These are phyloP conservation scores for Caenorhabditis imperialis DNA, from an alignment of 2,888 invertebrate genomes.

Conservation along the genomic window DNA sequence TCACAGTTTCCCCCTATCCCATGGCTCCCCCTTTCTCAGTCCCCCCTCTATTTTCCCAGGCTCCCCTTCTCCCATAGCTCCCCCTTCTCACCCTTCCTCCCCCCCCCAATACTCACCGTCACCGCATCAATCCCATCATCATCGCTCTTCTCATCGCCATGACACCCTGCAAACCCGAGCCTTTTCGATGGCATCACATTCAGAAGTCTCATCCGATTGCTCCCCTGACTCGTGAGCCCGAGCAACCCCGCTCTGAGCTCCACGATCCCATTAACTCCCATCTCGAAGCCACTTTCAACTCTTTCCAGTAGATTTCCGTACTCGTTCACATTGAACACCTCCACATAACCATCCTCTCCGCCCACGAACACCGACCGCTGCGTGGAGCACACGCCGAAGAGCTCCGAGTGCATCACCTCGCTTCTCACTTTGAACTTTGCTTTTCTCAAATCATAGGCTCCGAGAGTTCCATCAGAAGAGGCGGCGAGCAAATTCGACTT, in stretches of 20 bases:
- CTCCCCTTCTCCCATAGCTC: no score
- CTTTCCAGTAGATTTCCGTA: slow-evolving; percentile 71
- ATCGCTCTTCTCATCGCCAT: slow-evolving; percentile 58
- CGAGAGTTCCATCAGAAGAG: slow-evolving; percentile 62
- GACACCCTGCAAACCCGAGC: slow-evolving; percentile 58
- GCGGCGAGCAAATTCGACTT: slow-evolving; percentile 57
- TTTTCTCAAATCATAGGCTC: slow-evolving; percentile 56
- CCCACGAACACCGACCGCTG: slow-evolving; percentile 69
- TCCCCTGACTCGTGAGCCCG: slow-evolving; percentile 53
- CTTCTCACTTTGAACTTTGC: slow-evolving; percentile 56
- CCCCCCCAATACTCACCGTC: slow-evolving; percentile 36
- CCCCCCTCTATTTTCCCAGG: no score
- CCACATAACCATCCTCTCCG: slow-evolving; percentile 68
- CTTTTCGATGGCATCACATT: slow-evolving; percentile 71
- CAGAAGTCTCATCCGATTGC: slow-evolving; percentile 57
- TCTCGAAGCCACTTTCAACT: slow-evolving; percentile 66
- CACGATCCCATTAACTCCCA: slow-evolving; percentile 60
- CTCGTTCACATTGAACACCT: slow-evolving; percentile 70
- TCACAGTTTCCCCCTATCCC: no score
- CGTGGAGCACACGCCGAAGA: slow-evolving; percentile 64
- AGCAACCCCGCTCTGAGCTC: slow-evolving; percentile 57
- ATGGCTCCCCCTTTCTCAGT: no score
- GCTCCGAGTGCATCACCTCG: slow-evolving; percentile 72
- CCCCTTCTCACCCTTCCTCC: no score
- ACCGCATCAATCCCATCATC: slow-evolving; percentile 60